These are phyloP conservation scores for Lucifuga dentata DNA, from an alignment of 2,113 vertebrate species.

Conservation along the genomic window DNA sequence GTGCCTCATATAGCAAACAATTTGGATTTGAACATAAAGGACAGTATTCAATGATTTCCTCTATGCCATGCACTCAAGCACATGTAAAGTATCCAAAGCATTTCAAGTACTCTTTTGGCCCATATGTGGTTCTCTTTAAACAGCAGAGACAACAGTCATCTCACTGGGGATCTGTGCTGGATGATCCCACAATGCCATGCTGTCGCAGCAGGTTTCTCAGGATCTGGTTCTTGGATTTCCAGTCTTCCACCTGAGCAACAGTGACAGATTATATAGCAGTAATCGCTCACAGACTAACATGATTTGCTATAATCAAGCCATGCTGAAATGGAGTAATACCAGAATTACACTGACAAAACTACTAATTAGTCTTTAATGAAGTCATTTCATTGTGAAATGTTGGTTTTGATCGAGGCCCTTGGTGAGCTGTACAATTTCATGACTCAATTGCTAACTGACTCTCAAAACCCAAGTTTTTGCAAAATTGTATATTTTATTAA, in stretches of 20 bases:
- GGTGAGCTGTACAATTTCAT: no score
- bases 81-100: slow-evolving; percentile 51
- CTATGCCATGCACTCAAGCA: slow-evolving; percentile 57
- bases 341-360: no score
- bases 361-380: no score
- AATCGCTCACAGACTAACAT: no score
- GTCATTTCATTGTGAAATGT: no score
- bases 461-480: no score
- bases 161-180: slow-evolving; percentile 88
- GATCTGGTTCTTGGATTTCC: slow-evolving; percentile 93
- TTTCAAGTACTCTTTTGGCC: slow-evolving; percentile 73
- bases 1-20: slow-evolving; percentile 37
- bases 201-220: slow-evolving; percentile 90
- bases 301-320: no score
- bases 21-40: slow-evolving; percentile 34
- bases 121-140: slow-evolving; percentile 29
- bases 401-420: no score
- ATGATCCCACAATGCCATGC: slow-evolving; percentile 89
- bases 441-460: no score
- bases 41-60: slow-evolving; percentile 30
- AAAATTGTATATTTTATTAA: no score
- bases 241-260: slow-evolving; percentile 87
- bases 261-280: background rate
- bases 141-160: background rate
- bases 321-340: no score